Evolutionary conservation across 1,140 invertebrate species (phyloP).

Genomic region (Penaeus indicus): DNA sequence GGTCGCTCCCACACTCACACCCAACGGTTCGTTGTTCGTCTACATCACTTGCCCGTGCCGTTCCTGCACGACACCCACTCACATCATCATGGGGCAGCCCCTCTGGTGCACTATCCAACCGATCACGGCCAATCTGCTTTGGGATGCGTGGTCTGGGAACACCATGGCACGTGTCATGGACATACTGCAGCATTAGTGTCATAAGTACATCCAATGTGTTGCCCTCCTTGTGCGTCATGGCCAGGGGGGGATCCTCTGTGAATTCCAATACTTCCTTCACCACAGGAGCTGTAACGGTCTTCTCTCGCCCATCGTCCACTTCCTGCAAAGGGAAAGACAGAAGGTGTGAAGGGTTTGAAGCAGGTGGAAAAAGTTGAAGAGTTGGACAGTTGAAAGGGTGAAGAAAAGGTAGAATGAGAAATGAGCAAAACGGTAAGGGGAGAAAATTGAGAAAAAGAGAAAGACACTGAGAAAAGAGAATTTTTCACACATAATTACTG

Average conservation of each 20-base stretch:
- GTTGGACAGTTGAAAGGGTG: no score
- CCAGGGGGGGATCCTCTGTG: background rate
- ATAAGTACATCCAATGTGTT: conserved; percentile 53
- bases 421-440: no score
- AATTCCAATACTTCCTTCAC: background rate
- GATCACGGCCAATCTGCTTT: background rate
- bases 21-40: conserved; percentile 34
- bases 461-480: background rate
- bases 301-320: conserved; percentile 9
- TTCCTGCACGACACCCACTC: conserved; percentile 3
- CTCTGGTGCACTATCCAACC: background rate
- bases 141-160: conserved; percentile 3
- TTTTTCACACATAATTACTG: background rate
- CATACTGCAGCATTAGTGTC: conserved; percentile 49
- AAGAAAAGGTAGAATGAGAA: no score
- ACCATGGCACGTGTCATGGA: conserved; percentile 52
- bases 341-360: background rate
- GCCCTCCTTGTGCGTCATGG: conserved; percentile 39
- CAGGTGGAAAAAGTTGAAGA: background rate
- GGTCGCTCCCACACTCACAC: conserved; percentile 57
- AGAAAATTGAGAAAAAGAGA: background rate
- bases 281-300: background rate
- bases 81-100: background rate
- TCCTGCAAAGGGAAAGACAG: conserved; percentile 4
- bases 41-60: background rate